Evolutionary conservation across 2,113 vertebrate genomes (phyloP), one percentile per base, ranked within the genome.

Genomic region (Nymphicus hollandicus): DNA sequence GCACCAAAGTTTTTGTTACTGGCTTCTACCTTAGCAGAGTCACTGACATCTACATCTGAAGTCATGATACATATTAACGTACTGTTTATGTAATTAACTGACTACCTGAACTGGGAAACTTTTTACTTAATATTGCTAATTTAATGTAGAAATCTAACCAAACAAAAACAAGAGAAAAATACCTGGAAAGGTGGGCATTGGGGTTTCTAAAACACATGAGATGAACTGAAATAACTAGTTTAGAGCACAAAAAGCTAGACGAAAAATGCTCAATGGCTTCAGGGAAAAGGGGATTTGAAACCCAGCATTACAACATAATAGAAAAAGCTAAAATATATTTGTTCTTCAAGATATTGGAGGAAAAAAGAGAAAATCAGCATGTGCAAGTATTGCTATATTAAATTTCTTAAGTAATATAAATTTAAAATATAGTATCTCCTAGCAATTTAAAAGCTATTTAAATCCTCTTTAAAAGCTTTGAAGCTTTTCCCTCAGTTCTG

Each of bases 61-160:
- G 17, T 35, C 22, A 4, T 55, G 41, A 10, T 11, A 14, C 22
- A 53, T 56, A 13, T 4, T 65, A 65, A 53, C 13, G 28, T 31
- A 49, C 17, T n/a, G 13, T 6, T 61, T 56, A 46, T 17, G 31
- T 23, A 49, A 13, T 43, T 39, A 56, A 13, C 31, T 77, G 10
- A 6, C 11, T 52, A 1, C 13, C 11, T 73, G 14, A 53, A 41
- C 4, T n/a, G 31, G 13, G 63, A 11, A 69, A 47, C 3, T 0
- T 60, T 68, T 86, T 73, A 35, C 37, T 50, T 64, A 52, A 43
- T 55, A 22, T 9, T 52, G 17, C 9, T 65, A 17, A 37, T 33
- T 56, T 47, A 58, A 76, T 80, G 52, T 2, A 35, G 20, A 44
- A 37, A 5, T 50, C 3, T 24, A 41, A 20, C 25, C 2, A n/a